Base-by-base conservation (phyloP, 2,797 vertebrate genomes). In the Crenuchus spilurus region DNA sequence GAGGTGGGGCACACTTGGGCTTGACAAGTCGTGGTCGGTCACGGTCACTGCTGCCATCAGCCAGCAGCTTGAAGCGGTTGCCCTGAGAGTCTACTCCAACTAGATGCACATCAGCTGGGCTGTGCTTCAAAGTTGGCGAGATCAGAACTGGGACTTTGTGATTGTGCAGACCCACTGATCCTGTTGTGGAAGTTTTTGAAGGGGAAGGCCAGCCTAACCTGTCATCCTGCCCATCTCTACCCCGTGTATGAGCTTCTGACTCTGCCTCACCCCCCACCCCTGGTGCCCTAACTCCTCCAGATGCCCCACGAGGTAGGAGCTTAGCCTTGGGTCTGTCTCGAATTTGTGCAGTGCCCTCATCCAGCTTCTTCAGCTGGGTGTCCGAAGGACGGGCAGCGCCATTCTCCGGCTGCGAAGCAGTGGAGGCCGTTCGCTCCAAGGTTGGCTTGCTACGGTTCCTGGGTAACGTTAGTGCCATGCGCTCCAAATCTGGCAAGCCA, bases 71-170 rank as follows among this genome's bases (percentile, higher is more conserved):
- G 86, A 99, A 99, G 79, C 96, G 96, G 89, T 99, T 99, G 90
- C 98, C 97, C 94, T 98, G 96, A 92, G 97, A 99, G 94, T 99
- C 98, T 70, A 97, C 94, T 76, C 95, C 98, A 22, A 99, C 96
- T 64, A 97, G 92, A 89, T 98, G 97, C 83, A 95, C 95, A 0
- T 98, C 97, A 1, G 94, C 93, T n/a, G 96, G 92, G 88, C 93
- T 93, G 87, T 97, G 95, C 89, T 97, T 98, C 79, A 97, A 88
- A 24, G 97, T 97, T 67, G 97, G 98, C 6, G 97, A 99, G 88
- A 99, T 99, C 66, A 99, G 92, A 77, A 99, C 98, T 0, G 97
- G 96, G 85, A 99, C 98, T 94, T 98, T 99, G 92, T 99, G 97
- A 90, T 98, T 99, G 87, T 98, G 97, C 68, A 90, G 85, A 48